Percentiles rank a stretch among this genome's conserved stretches.
phyloP scores from a whole-genome alignment of 2,888 invertebrate species.

The Melieria picta region DNA sequence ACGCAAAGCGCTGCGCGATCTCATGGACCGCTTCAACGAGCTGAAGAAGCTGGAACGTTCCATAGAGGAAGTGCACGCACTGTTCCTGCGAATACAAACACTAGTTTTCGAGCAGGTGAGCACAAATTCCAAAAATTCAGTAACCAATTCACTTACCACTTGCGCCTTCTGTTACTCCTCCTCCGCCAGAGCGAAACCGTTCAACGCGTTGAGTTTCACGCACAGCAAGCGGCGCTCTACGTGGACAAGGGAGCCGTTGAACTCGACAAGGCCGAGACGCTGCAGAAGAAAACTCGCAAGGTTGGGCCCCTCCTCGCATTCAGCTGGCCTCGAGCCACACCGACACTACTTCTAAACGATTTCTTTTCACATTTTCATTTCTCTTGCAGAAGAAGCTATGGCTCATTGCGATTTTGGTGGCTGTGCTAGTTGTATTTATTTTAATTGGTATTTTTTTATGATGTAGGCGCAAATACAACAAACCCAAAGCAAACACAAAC shows the following conservation, averaged over 20 bases:
- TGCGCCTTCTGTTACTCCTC: background rate
- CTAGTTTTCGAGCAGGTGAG: slow-evolving; percentile 64
- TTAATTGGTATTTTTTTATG: slow-evolving; percentile 58
- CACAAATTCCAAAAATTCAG: background rate
- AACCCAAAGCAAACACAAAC: too few species aligned
- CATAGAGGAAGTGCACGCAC: slow-evolving; percentile 64
- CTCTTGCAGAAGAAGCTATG: slow-evolving; percentile 61
- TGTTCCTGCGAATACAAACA: slow-evolving; percentile 65
- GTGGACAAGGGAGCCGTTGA: slow-evolving; percentile 64
- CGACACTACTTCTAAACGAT: background rate
- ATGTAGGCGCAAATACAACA: slow-evolving; percentile 34
- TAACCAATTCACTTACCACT: background rate
- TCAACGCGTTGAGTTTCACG: slow-evolving; percentile 65
- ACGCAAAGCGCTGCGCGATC: slow-evolving; percentile 60
- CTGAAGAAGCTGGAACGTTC: slow-evolving; percentile 64
- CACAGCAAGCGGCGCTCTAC: slow-evolving; percentile 60
- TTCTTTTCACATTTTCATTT: background rate
- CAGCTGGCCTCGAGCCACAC: background rate
- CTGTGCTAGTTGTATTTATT: slow-evolving; percentile 54
- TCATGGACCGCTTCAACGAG: slow-evolving; percentile 64
- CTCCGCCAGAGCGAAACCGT: slow-evolving; percentile 59
- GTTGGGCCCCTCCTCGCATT: slow-evolving; percentile 37
- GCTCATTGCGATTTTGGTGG: slow-evolving; percentile 54
- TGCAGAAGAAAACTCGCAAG: slow-evolving; percentile 56
- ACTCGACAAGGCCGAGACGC: slow-evolving; percentile 53